Percentiles rank a stretch among this genome's conserved stretches.
These are phyloP conservation scores for Rattus rattus DNA, from an alignment of 2,113 vertebrate species.

Conservation along the genomic window DNA sequence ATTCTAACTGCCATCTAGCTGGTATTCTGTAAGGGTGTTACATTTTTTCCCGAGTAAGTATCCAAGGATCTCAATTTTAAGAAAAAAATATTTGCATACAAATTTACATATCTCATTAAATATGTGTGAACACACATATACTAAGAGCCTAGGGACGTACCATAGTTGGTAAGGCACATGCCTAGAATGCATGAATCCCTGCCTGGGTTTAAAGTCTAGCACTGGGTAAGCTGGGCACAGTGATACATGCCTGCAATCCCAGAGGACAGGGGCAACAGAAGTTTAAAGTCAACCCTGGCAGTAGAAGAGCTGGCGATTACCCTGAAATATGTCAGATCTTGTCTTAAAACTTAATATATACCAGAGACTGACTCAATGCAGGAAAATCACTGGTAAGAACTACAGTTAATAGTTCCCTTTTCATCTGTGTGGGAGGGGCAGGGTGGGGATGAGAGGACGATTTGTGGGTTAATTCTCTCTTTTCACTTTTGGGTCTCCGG, in stretches of 20 bases:
- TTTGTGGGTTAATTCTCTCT: background rate
- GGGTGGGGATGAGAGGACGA: background rate
- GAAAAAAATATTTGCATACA: conserved; percentile 38
- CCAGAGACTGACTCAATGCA: background rate
- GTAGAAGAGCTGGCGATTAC: background rate
- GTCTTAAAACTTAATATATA: background rate
- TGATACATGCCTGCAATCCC: background rate
- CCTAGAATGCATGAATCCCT: background rate
- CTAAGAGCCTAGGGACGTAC: background rate
- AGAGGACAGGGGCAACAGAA: background rate
- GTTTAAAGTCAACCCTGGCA: background rate
- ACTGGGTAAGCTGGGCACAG: background rate
- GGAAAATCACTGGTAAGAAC: background rate
- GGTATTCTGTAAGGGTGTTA: background rate
- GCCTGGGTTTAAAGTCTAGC: background rate
- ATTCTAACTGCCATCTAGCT: conserved; percentile 18
- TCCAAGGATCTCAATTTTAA: conserved; percentile 1
- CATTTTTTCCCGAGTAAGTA: background rate
- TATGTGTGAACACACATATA: background rate
- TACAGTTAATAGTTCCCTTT: background rate
- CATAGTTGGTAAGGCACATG: background rate
- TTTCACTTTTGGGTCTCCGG: background rate
- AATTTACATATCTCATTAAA: background rate
- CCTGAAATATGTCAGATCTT: background rate
- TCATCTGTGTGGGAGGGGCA: background rate